Evolutionary conservation across 2,797 vertebrate genomes (phyloP).

Genomic region (Urosaurus nigricauda): DNA sequence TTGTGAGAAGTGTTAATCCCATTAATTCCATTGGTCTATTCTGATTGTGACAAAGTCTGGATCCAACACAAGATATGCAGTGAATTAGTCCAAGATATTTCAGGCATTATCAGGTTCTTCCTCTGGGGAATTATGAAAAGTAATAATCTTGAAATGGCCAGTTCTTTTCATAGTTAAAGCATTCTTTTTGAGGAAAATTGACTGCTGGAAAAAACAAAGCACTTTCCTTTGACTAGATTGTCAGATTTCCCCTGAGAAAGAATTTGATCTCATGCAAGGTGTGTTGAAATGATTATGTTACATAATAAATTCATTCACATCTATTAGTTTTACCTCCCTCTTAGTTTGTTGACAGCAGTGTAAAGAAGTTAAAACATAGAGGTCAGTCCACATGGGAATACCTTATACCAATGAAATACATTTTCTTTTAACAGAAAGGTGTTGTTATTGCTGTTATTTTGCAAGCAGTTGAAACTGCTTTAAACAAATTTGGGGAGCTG

Average conservation of each 20-base stretch:
- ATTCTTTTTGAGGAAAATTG: background rate
- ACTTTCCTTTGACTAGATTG: background rate
- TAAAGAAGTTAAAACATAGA: background rate
- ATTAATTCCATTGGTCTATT: background rate
- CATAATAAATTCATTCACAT: background rate
- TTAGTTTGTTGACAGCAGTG: background rate
- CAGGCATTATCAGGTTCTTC: background rate
- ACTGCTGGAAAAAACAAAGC: background rate
- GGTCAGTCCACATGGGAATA: background rate
- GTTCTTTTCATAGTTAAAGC: background rate
- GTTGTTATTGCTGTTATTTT: background rate
- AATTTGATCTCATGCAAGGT: background rate
- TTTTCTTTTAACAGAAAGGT: background rate
- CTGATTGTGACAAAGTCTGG: background rate
- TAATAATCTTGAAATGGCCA: background rate
- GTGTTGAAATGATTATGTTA: background rate
- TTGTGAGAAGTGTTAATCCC: background rate
- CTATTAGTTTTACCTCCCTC: background rate
- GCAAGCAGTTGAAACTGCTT: background rate
- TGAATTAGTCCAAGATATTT: background rate
- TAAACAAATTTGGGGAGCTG: background rate
- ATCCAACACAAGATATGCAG: background rate
- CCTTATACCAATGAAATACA: background rate
- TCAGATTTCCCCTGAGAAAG: conserved; percentile 14
- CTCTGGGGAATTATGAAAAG: background rate